Base-by-base conservation (phyloP, 2,113 vertebrate genomes). In the Vicugna pacos region DNA sequence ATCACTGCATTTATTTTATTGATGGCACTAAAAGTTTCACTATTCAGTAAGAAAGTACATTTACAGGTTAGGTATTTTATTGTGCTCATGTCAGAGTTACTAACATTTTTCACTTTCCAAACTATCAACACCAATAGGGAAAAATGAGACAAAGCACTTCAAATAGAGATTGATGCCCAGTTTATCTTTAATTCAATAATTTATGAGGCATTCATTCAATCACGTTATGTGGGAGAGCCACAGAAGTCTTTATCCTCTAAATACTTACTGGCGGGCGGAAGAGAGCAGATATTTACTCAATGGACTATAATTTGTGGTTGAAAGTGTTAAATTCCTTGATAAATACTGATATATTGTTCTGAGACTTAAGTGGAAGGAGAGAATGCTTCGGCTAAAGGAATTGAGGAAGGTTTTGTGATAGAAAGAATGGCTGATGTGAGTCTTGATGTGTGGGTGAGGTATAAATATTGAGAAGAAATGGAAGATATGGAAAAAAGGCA, bases 161-260 rank as follows among this genome's bases (percentile, higher is more conserved):
- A 93, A 75, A 79, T 52, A 28, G 69, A 86, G 67, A 93, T 17
- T 73, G 65, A 80, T 77, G n/a, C 6, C 79, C 6, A 50, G 4
- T 70, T 93, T 62, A 91, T 58, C 22, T 91, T 87, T 91, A 93
- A 81, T 95, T 94, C 16, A 64, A 82, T 91, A 69, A 62, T 79
- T 95, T 83, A 83, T 89, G 69, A 91, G 58, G 7, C 54, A 77
- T 14, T 81, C 11, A 67, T 91, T 89, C 19, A 89, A 82, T 94
- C 77, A 92, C 2, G 38, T 70, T 89, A 82, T 62, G 14, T 58
- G 24, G 73, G 38, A 94, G 19, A 89, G 35, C n/a, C 62, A 92
- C 28, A 87, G 14, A 77, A 72, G 38, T 38, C 26, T 87, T 91
- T 75, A 82, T 38, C 13, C 2, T 89, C n/a, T 79, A 50, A 46